These are phyloP conservation scores for Odontomachus brunneus DNA, from an alignment of 1,140 invertebrate genomes.

Conservation along the genomic window DNA sequence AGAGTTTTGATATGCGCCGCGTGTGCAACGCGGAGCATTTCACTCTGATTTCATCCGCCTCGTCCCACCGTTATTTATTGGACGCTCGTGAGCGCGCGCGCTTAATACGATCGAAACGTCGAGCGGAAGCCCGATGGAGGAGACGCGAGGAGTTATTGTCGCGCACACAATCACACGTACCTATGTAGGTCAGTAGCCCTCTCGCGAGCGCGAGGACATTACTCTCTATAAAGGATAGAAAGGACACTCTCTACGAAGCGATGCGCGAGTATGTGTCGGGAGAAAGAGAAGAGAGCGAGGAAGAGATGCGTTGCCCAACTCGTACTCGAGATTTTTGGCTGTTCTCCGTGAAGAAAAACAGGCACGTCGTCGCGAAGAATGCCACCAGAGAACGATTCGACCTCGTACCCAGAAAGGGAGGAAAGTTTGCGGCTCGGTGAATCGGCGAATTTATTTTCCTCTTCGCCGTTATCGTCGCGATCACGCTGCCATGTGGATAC, in stretches of 20 bases:
- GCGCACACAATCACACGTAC: too few species aligned
- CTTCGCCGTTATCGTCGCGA: constrained; percentile 10
- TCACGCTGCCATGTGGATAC: not conserved
- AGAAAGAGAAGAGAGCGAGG: too few species aligned
- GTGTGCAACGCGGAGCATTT: constrained; percentile 6
- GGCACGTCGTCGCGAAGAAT: not conserved
- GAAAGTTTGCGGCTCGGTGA: constrained; percentile 6
- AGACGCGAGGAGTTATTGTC: not conserved
- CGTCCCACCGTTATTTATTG: constrained; percentile 39
- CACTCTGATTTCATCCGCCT: constrained; percentile 54
- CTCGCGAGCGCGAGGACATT: constrained; percentile 9
- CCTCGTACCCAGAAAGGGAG: not conserved
- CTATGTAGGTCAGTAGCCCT: constrained; percentile 32
- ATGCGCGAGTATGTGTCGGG: too few species aligned
- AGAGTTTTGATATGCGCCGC: constrained; percentile 49
- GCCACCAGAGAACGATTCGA: not conserved
- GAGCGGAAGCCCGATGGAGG: not conserved
- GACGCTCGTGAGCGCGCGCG: constrained; percentile 5
- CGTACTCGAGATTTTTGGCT: too few species aligned
- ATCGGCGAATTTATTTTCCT: constrained; percentile 4
- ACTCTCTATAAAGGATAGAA: not conserved
- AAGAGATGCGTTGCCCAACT: too few species aligned
- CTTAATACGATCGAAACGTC: not conserved
- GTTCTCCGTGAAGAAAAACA: too few species aligned
- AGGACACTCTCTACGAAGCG: too few species aligned